Percentiles rank a stretch among this genome's conserved stretches.
Conservation (phyloP, 2,797 vertebrate species). For the Danio aesculapii region DNA sequence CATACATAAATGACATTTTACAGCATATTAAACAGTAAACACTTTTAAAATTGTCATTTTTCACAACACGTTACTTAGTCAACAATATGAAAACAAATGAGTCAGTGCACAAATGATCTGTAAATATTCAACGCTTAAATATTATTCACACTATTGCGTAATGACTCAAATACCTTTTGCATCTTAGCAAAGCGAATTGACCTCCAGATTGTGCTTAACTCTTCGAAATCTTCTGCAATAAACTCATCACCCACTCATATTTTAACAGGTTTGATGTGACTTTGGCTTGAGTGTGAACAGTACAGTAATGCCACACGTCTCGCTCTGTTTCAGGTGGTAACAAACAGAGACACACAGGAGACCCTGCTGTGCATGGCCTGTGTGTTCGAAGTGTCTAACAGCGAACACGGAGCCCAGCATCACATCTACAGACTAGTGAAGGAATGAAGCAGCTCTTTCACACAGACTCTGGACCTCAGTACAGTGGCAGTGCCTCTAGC, state of each 20-base stretch:
- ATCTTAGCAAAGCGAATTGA: background rate
- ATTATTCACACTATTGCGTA: too few species aligned
- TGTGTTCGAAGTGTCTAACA: constrained; percentile 99
- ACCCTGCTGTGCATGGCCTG: constrained; percentile 99
- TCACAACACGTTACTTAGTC: too few species aligned
- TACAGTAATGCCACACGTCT: background rate
- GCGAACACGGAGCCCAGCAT: constrained; percentile 98
- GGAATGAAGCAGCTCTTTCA: constrained; percentile 85
- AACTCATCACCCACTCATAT: background rate
- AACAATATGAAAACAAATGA: too few species aligned
- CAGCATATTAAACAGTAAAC: too few species aligned
- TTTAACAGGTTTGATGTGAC: background rate
- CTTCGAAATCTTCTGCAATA: background rate
- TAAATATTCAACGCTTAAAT: too few species aligned
- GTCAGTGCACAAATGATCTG: too few species aligned
- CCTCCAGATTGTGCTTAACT: background rate
- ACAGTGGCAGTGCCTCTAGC: constrained; percentile 93
- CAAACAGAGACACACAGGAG: constrained; percentile 98
- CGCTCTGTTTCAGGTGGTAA: constrained; percentile 88
- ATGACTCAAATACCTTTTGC: background rate
- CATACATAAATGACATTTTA: too few species aligned
- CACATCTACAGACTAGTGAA: constrained; percentile 99
- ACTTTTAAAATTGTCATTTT: too few species aligned
- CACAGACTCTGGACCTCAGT: constrained; percentile 94
- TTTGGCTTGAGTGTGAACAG: background rate